Evolutionary conservation across 2,888 invertebrate species (phyloP).

Genomic region (Cosmopolites sordidus): DNA sequence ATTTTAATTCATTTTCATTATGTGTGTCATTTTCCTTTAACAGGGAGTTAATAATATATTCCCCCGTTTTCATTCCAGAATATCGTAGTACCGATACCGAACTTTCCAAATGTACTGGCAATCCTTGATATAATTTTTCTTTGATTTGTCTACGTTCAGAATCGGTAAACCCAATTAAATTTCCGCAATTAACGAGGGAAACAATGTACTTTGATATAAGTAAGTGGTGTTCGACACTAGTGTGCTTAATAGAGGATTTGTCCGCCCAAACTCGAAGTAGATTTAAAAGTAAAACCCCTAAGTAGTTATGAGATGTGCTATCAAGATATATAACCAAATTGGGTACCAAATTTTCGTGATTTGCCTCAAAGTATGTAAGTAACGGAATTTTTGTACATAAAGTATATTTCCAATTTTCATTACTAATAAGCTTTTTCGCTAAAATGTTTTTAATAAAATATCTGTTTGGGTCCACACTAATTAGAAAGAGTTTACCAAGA

Average conservation of each 20-base stretch:
- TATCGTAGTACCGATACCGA: conserved; percentile 57
- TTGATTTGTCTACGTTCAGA: conserved; percentile 47
- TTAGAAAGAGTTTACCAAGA: conserved; percentile 55
- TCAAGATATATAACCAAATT: conserved; percentile 62
- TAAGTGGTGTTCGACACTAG: conserved; percentile 65
- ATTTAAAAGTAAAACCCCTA: conserved; percentile 52
- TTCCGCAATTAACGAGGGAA: conserved; percentile 53
- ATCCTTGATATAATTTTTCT: conserved; percentile 58
- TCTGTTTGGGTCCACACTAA: conserved; percentile 50
- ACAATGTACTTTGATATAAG: conserved; percentile 66
- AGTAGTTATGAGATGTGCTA: conserved; percentile 37
- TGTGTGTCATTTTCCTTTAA: conserved; percentile 40
- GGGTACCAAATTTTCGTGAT: conserved; percentile 49
- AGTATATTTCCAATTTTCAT: conserved; percentile 63
- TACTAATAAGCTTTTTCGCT: conserved; percentile 51
- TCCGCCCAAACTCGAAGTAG: conserved; percentile 66
- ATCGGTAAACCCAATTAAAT: conserved; percentile 38
- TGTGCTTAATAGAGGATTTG: conserved; percentile 57
- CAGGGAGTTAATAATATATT: conserved; percentile 56
- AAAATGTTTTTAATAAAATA: conserved; percentile 51
- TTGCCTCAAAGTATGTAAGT: conserved; percentile 50
- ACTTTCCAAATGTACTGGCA: conserved; percentile 66
- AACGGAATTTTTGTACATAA: conserved; percentile 60
- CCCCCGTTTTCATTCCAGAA: conserved; percentile 72
- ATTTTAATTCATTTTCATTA: conserved; percentile 54